Base-by-base conservation (phyloP, 2,797 vertebrate species). In the Ciconia nigra region DNA sequence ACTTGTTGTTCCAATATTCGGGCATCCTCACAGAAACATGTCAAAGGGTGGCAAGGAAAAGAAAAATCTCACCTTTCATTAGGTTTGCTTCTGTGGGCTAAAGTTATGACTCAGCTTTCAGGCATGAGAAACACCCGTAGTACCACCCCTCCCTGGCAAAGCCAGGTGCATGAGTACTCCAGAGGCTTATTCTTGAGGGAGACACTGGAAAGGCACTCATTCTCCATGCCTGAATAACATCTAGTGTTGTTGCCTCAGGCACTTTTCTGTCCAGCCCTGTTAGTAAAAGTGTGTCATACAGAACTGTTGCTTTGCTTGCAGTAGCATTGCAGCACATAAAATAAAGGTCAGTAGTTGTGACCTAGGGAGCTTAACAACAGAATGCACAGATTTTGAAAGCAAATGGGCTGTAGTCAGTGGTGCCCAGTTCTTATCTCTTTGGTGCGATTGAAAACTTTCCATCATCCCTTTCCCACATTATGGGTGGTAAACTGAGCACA, bases 71-170 rank as follows among this genome's bases (percentile, higher is more conserved):
- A 73, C 86, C 80, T 95, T 95, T 95, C 92, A 55, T 94, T 95
- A 94, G 39, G 51, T 84, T 91, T 96, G 66, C 90, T 95, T 96
- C 92, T 97, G 83, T 74, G 84, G 81, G 72, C 66, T 93, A 79
- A 92, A 97, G 76, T 71, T 73, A 91, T 97, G 96, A 97, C 82
- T 97, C 96, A 93, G 63, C 77, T 96, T 71, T 87, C 65, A 84
- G 83, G 84, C 70, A 97, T 90, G 95, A 97, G 67, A 93, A 96
- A 96, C 89, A 92, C 93, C 88, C 80, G 9, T 20, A 70, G 79
- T 66, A 95, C 95, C 89, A 83, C 84, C 79, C 89, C 89, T 96
- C 85, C 82, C 58, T 95, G 87, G 93, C 88, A 94, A 86, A 91
- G 47, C 96, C 92, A 95, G 97, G 97, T 97, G 94, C 85, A 17